Percentiles rank a stretch among this genome's conserved stretches.
Conservation (phyloP, 2,888 invertebrate genomes). For the Acanthacorydalis orientalis region DNA sequence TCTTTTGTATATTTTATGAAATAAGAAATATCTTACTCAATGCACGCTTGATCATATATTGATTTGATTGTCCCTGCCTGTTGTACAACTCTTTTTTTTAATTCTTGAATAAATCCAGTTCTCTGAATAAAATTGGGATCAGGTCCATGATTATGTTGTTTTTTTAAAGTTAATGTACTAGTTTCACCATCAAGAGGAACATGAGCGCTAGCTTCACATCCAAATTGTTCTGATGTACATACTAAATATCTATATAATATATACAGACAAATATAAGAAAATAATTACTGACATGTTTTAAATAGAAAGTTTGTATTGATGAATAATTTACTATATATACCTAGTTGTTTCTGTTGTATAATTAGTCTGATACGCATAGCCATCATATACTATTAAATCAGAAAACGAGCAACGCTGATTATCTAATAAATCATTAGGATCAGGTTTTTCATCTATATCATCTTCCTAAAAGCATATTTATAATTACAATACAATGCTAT, state of each 20-base stretch:
- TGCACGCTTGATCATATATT: conserved; percentile 5
- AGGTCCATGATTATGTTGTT: conserved; percentile 5
- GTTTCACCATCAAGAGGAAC: conserved; percentile 3
- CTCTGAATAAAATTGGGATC: conserved; percentile 5
- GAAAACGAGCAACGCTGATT: background rate
- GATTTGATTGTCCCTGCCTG: conserved; percentile 5
- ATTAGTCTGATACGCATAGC: conserved; percentile 5
- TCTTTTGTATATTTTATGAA: background rate
- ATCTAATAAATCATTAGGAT: conserved; percentile 3
- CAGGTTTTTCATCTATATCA: conserved; percentile 1
- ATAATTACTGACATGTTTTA: background rate
- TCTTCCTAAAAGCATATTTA: background rate
- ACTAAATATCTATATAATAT: conserved; percentile 1
- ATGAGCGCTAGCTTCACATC: conserved; percentile 1
- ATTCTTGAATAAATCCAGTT: conserved; percentile 4
- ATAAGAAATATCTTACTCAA: conserved; percentile 1
- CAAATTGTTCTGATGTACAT: conserved; percentile 2
- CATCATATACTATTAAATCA: conserved; percentile 5
- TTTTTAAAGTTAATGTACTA: conserved; percentile 1
- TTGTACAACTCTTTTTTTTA: conserved; percentile 4
- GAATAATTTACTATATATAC: background rate
- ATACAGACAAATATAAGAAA: background rate
- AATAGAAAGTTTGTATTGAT: background rate
- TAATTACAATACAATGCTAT: background rate
- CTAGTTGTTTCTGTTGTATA: conserved; percentile 5